Base-by-base conservation (phyloP, 2,888 invertebrate species). In the Drosophila buzzatii region DNA sequence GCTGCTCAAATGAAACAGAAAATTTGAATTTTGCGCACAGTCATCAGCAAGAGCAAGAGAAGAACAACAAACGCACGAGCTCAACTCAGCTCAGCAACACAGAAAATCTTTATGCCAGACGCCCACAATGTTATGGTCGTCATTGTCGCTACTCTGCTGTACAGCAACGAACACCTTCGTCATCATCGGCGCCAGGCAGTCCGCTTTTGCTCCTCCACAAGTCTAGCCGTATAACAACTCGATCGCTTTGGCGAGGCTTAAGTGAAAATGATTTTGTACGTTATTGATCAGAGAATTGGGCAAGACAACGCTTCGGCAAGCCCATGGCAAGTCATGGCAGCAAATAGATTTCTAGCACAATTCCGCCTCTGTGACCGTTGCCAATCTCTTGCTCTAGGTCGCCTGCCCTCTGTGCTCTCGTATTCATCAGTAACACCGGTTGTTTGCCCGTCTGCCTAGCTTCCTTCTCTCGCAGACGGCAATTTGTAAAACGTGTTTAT, bases 271-370 rank as follows among this genome's bases (percentile, higher is more conserved):
- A 88, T 79, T 85, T 82, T 74, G 74, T 73, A 73, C 73, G 72
- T 71, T 85, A 82, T 83, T 83, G 85, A 82, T 79, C 76, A 88
- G 82, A 85, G 88, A 87, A 85, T 83, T 83, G 85, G 79, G 67
- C 73, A 79, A 85, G 73, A 72, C 70, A 72, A 72, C 69, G 70
- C 70, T 61, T 61, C 62, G 65, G 65, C 81, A 70, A 56, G 47
- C 67, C 74, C 73, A 59, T 65, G 6, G 27, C 27, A 27, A 66
- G 51, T 69, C 69, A 71, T 49, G n/a, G 31, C 59, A 65, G 79
- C 69, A 74, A 74, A 74, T 79, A 69, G 71, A 79, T 81, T 81
- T 78, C 60, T 62, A 63, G 47, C 70, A 49, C 58, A 42, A 44
- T 37, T 58, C 56, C 52, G 58, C 45, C 59, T 61, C 41, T 58